A percentile compares a stretch with the other conserved stretches of the same genome.
phyloP scores from a whole-genome alignment of 2,888 invertebrate species.

The Gymnocheta viridis region DNA sequence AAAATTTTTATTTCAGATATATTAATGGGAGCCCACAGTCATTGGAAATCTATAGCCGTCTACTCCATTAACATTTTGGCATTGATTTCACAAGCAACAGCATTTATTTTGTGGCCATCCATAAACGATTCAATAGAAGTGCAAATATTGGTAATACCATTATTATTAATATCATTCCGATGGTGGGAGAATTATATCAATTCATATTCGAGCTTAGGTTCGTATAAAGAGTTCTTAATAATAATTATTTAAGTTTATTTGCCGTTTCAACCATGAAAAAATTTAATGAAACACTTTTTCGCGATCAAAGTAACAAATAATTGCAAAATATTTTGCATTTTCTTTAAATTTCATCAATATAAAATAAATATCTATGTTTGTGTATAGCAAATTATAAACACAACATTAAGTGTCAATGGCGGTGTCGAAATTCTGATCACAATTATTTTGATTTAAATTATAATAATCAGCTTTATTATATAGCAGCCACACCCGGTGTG shows the following conservation, averaged over 20 bases:
- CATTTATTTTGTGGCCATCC: slow-evolving; percentile 87
- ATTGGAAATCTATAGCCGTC: slow-evolving; percentile 74
- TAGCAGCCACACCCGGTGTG: no score
- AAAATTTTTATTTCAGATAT: slow-evolving; percentile 74
- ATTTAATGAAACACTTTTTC: no score
- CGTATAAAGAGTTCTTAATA: slow-evolving; percentile 12
- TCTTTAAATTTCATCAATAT: no score
- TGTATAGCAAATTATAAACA: no score
- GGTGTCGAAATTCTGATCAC: no score
- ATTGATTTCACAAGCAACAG: slow-evolving; percentile 85
- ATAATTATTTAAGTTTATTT: neutral
- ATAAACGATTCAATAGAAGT: slow-evolving; percentile 82
- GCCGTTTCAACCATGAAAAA: no score
- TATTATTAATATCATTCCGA: slow-evolving; percentile 87
- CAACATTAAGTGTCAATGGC: no score
- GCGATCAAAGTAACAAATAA: no score
- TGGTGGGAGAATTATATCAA: slow-evolving; percentile 94
- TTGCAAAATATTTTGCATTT: no score
- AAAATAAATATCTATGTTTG: no score
- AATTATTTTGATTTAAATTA: no score
- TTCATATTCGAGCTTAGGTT: slow-evolving; percentile 76
- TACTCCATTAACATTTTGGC: slow-evolving; percentile 82
- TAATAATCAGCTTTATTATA: no score
- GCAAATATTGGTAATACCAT: slow-evolving; percentile 85
- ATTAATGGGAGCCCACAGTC: slow-evolving; percentile 74